phyloP scores from a whole-genome alignment of 2,113 vertebrate genomes.

The Neogobius melanostomus region DNA sequence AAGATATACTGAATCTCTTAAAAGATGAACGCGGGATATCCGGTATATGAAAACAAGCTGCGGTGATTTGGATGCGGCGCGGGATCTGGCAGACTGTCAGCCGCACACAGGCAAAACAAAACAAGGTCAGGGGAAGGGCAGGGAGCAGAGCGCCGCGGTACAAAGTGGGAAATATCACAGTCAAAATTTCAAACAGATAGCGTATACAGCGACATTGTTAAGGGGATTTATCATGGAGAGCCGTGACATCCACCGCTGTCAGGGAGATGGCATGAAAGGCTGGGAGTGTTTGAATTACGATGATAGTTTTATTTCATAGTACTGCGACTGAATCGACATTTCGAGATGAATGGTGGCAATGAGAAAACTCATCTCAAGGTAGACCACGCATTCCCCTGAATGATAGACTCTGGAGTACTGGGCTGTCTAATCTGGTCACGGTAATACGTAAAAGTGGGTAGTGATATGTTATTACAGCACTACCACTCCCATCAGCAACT shows the following conservation, averaged over 20 bases:
- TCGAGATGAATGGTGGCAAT: no score
- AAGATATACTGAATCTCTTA: neutral
- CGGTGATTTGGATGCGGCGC: neutral
- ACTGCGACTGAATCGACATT: no score
- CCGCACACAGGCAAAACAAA: neutral
- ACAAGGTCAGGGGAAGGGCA: slow-evolving; percentile 9
- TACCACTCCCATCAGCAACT: neutral
- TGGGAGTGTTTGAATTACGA: no score
- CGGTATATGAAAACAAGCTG: slow-evolving; percentile 1
- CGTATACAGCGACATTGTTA: neutral
- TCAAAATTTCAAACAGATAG: neutral
- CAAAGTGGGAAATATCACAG: neutral
- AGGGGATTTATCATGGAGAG: neutral
- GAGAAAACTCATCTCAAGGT: no score
- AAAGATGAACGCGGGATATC: neutral
- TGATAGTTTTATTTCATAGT: no score
- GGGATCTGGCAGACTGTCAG: neutral
- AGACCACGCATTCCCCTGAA: no score
- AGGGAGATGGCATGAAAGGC: no score
- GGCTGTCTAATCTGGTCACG: no score
- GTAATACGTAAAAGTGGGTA: no score
- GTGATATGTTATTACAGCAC: neutral
- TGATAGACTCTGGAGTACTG: no score
- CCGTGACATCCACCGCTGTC: neutral
- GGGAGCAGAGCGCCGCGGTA: neutral